Evolutionary conservation across 64 coral and sea anemone genomes (phyloP).

Genomic region (Pachyseris speciosa): DNA sequence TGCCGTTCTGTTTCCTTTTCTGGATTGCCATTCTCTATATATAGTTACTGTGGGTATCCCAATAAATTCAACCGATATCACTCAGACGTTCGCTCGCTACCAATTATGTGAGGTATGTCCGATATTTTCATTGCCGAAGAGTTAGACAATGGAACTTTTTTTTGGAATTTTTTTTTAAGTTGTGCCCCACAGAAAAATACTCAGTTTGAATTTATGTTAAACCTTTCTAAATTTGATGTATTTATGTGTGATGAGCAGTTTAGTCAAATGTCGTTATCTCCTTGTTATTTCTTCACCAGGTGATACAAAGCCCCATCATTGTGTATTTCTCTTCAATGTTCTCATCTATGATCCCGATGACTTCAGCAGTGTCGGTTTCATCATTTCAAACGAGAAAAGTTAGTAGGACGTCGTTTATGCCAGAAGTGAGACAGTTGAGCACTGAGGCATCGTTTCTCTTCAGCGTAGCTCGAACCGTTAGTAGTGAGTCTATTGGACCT

Average conservation of each 20-base stretch:
- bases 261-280: neutral
- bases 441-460: neutral
- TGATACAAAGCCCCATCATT: neutral
- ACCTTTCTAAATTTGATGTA: neutral
- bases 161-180: too few species aligned
- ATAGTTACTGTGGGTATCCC: too few species aligned
- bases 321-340: neutral
- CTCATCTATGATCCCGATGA: neutral
- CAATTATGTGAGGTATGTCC: too few species aligned
- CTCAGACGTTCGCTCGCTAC: too few species aligned
- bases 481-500: neutral
- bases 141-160: too few species aligned
- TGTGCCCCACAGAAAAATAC: too few species aligned
- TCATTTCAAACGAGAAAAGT: neutral
- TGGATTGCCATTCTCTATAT: too few species aligned
- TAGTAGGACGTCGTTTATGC: neutral
- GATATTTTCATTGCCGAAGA: too few species aligned
- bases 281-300: neutral
- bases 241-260: too few species aligned
- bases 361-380: neutral
- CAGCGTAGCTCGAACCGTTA: neutral
- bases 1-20: too few species aligned
- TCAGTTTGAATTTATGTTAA: neutral
- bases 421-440: neutral
- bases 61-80: too few species aligned